Evolutionary conservation across 2,113 vertebrate genomes (phyloP).

Genomic region (Labeo catla): DNA sequence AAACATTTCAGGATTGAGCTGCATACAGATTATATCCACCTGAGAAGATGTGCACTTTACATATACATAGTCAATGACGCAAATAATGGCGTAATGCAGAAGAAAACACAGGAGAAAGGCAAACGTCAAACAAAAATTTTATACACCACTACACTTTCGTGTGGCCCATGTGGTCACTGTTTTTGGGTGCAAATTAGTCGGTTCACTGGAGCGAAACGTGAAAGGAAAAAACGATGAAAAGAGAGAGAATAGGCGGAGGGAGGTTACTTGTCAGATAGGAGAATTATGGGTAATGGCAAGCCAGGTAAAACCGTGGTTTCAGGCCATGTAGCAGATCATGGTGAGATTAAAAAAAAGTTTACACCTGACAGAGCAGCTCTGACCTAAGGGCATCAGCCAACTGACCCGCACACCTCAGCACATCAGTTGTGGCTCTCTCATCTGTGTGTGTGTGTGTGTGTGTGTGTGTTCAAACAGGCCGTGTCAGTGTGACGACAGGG

Average conservation of each 20-base stretch:
- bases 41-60: neutral
- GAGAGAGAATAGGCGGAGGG: neutral
- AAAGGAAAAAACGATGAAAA: neutral
- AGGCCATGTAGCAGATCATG: conserved; percentile 51
- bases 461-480: conserved; percentile 69
- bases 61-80: neutral
- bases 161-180: conserved; percentile 20
- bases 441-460: conserved; percentile 28
- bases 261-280: conserved; percentile 62
- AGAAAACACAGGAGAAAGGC: conserved; percentile 12
- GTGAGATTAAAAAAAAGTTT: neutral
- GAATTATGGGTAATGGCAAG: conserved; percentile 73
- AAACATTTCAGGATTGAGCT: neutral
- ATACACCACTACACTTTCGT: neutral
- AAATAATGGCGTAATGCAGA: neutral
- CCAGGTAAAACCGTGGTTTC: conserved; percentile 69
- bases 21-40: neutral
- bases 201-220: conserved; percentile 71
- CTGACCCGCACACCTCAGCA: neutral
- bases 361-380: neutral
- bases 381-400: neutral
- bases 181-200: conserved; percentile 73
- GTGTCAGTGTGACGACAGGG: conserved; percentile 80
- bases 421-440: neutral
- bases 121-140: conserved; percentile 30